phyloP scores from a whole-genome alignment of 2,888 invertebrate species.

The Dicycla oo region DNA sequence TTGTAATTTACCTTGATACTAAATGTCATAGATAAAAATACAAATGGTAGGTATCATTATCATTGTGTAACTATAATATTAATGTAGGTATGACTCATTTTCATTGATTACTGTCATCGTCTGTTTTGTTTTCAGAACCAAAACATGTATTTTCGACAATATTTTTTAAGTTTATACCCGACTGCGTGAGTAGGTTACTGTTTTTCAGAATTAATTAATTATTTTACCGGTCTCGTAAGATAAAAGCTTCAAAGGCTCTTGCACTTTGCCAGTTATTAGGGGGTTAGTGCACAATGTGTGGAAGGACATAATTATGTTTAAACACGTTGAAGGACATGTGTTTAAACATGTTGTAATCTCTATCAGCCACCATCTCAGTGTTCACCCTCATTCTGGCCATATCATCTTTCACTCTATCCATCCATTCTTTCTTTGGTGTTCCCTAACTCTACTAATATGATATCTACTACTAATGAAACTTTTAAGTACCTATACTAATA shows the following conservation, averaged over 20 bases:
- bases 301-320: too few relatives aligned
- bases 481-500: background rate
- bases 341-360: too few relatives aligned
- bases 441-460: background rate
- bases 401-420: background rate
- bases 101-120: constrained; percentile 7
- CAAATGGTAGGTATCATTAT: constrained; percentile 14
- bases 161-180: background rate
- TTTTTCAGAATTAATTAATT: background rate
- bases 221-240: background rate
- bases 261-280: background rate
- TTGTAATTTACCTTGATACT: constrained; percentile 1
- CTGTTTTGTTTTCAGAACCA: constrained; percentile 1
- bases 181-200: background rate
- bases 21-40: constrained; percentile 28
- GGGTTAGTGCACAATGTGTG: background rate
- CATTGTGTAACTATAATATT: constrained; percentile 14
- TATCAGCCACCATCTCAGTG: background rate
- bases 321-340: too few relatives aligned
- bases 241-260: background rate
- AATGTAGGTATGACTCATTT: background rate
- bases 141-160: background rate
- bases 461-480: background rate
- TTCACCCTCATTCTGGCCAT: background rate
- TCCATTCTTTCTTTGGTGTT: background rate